Evolutionary conservation across 2,113 vertebrate species (phyloP), one percentile per base, ranked within the genome.

Genomic region (Monopterus albus): DNA sequence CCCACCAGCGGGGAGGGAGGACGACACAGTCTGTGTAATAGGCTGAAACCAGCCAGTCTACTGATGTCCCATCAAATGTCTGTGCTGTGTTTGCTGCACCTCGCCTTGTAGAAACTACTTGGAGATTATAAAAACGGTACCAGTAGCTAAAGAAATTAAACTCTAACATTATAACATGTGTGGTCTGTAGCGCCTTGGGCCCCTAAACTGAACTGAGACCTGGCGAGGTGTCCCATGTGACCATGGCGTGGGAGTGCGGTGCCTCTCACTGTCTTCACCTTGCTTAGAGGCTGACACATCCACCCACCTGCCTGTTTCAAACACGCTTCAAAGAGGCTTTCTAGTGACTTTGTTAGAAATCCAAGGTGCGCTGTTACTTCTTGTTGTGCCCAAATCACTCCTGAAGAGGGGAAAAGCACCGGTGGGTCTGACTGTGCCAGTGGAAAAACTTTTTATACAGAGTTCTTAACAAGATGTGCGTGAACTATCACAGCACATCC

Each of bases 141-240:
- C 3, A 33, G 28, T 10, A 14, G 28, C 8, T 35, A n/a, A 46
- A 7, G 49, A 35, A 71, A 50, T 8, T 53, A 28, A 43, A 23
- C 21, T n/a, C n/a, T n/a, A 45, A 61, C 38, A 43, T 60, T 58
- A 62, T 80, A 60, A 36, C 29, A 66, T 36, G 52, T 71, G 76
- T 52, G 67, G 38, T 63, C 20, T 11, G 3, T 53, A 33, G 55
- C 6, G 26, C 46, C 68, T 69, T 25, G 53, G 72, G 82, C 72
- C 35, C 4, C 42, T 15, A 50, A 20, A 50, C 69, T 64, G 78
- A 53, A 49, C 51, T 12, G 64, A 78, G 87, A 77, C 13, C 7
- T 26, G 55, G 49, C 5, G 5, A 58, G 55, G 33, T 18, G 77
- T 82, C 87, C 80, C 83, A 47, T 72, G 79, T 82, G 85, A 76